Base-by-base conservation (phyloP, 1,140 invertebrate genomes). In the Aphis craccivora region DNA sequence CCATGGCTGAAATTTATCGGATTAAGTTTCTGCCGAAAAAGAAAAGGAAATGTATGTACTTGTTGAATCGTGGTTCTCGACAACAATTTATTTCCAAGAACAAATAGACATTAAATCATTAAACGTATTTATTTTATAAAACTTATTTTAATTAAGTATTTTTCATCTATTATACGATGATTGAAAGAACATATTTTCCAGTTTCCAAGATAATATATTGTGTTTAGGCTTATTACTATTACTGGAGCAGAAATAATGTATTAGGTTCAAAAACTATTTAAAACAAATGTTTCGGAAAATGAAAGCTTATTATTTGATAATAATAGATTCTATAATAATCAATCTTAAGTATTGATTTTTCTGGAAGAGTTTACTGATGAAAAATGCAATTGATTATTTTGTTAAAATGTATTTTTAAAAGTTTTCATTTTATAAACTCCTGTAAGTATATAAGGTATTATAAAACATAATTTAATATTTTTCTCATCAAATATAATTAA, bases 301-400 rank as follows among this genome's bases (percentile, higher is more conserved):
- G 30, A 76, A n/a, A n/a, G 11, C 60, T 76, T 76, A 76, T 76
- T 76, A 76, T 76, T n/a, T 76, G 60, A 5, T n/a, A 18, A n/a
- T n/a, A 60, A 76, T 76, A 20, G 60, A n/a, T n/a, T 76, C n/a
- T 76, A 76, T 76, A 76, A 76, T 76, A 76, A 76, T 76, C 60
- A 76, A 76, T 76, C 60, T 1, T 76, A 18, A n/a, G 14, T 76
- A 76, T 76, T 76, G 60, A 76, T 76, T 76, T 3, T 76, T 76
- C 5, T 76, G 4, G 14, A 14, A 76, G 18, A 76, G 60, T 76
- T 76, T 76, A 76, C 30, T n/a, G n/a, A 35, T n/a, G n/a, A n/a
- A 76, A 67, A n/a, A 76, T n/a, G 60, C 60, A n/a, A 76, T 76
- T n/a, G n/a, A 76, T 76, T 35, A 76, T n/a, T 18, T 35, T n/a